These are phyloP conservation scores for Zaprionus capensis DNA, from an alignment of 1,140 invertebrate genomes.

Conservation along the genomic window DNA sequence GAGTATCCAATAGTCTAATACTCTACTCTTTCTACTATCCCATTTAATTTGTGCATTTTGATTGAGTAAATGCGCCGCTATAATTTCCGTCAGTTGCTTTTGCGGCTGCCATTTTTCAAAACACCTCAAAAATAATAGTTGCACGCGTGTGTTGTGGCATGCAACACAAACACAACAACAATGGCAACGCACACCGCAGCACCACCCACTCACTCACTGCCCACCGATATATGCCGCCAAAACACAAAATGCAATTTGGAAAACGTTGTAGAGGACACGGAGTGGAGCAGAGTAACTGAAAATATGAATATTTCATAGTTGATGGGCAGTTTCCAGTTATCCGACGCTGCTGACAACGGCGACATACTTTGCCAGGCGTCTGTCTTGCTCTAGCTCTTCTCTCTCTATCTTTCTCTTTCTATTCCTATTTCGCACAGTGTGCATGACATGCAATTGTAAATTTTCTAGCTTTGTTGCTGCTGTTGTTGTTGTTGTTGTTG, in stretches of 20 bases:
- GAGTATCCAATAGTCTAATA: not conserved
- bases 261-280: slow-evolving; percentile 15
- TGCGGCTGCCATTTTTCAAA: slow-evolving; percentile 30
- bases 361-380: slow-evolving; percentile 39
- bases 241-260: slow-evolving; percentile 20
- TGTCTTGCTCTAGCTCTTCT: slow-evolving; percentile 1
- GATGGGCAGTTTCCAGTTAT: slow-evolving; percentile 55
- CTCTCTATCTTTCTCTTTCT: slow-evolving; percentile 24
- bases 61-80: slow-evolving; percentile 36
- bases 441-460: slow-evolving; percentile 72
- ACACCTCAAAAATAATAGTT: slow-evolving; percentile 36
- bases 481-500: slow-evolving; percentile 18
- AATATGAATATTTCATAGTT: slow-evolving; percentile 77
- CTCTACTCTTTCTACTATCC: not conserved
- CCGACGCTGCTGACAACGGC: slow-evolving; percentile 56
- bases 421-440: slow-evolving; percentile 1
- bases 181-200: slow-evolving; percentile 11
- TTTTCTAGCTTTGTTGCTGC: slow-evolving; percentile 59
- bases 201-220: not conserved
- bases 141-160: not conserved
- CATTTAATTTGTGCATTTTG: slow-evolving; percentile 20
- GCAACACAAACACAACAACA: slow-evolving; percentile 25
- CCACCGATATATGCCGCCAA: slow-evolving; percentile 28
- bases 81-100: slow-evolving; percentile 44
- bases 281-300: slow-evolving; percentile 36